A percentile compares a stretch with the other conserved stretches of the same genome.
These are phyloP conservation scores for Eupithecia exiguata DNA, from an alignment of 2,888 invertebrate species.

Conservation along the genomic window DNA sequence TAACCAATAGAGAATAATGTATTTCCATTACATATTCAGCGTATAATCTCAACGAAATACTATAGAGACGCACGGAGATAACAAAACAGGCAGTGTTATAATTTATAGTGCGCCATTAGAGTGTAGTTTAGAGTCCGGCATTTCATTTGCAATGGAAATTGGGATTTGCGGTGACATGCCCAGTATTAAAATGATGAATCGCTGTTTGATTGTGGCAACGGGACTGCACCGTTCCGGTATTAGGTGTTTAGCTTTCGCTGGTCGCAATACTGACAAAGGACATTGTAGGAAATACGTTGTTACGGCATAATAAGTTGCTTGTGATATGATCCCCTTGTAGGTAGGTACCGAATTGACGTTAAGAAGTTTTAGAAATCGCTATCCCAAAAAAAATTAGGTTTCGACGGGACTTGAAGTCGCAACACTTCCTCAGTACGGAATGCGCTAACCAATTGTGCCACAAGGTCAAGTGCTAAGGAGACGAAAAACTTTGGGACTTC, in stretches of 20 bases:
- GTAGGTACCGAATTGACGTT: not conserved
- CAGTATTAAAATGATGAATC: constrained; percentile 82
- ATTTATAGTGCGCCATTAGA: constrained; percentile 78
- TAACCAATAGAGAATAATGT: constrained; percentile 59
- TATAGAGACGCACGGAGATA: constrained; percentile 73
- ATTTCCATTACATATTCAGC: constrained; percentile 74
- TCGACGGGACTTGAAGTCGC: too few relatives aligned
- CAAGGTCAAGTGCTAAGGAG: too few relatives aligned
- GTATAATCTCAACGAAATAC: constrained; percentile 79
- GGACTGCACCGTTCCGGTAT: constrained; percentile 39
- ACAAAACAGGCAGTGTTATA: constrained; percentile 73
- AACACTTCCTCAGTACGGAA: too few relatives aligned
- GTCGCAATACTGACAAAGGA: constrained; percentile 3
- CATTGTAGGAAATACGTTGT: not conserved
- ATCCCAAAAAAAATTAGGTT: too few relatives aligned
- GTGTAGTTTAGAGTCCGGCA: constrained; percentile 67
- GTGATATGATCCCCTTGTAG: not conserved
- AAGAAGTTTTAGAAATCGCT: too few relatives aligned
- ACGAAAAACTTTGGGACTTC: too few relatives aligned
- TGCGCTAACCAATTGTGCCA: too few relatives aligned
- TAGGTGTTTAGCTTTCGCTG: constrained; percentile 24
- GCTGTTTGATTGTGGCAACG: constrained; percentile 70
- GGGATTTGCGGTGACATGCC: constrained; percentile 79
- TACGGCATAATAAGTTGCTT: not conserved
- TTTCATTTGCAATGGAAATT: constrained; percentile 81